Evolutionary conservation across 2,797 vertebrate species (phyloP).

Genomic region (Myotis planiceps): DNA sequence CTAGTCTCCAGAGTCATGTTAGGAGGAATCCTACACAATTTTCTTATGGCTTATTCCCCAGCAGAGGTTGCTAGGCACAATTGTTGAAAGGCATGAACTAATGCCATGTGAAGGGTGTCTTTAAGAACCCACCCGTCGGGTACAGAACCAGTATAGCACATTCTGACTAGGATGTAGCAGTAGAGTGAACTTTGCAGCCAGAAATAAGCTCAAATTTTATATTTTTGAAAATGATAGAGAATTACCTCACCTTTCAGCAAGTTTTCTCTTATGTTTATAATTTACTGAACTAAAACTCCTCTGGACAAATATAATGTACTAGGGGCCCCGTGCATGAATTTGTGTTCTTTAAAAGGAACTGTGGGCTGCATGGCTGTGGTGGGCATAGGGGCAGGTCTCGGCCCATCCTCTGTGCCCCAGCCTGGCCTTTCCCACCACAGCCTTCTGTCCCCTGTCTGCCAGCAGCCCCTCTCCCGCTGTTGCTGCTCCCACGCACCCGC

Average conservation of each 20-base stretch:
- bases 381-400: too few relatives aligned
- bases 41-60: too few relatives aligned
- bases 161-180: not conserved
- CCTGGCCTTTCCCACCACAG: too few relatives aligned
- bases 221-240: not conserved
- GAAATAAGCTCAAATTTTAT: not conserved
- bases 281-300: not conserved
- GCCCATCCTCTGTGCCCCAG: too few relatives aligned
- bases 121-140: not conserved
- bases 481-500: rapidly evolving
- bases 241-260: not conserved
- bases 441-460: too few relatives aligned
- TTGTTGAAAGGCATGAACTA: not conserved
- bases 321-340: too few relatives aligned
- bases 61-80: not conserved
- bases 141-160: not conserved
- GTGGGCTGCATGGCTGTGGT: too few relatives aligned
- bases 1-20: not conserved
- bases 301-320: not conserved
- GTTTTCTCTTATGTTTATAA: not conserved
- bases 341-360: too few relatives aligned
- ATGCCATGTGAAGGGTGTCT: not conserved
- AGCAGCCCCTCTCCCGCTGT: too few relatives aligned
- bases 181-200: not conserved
- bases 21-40: not conserved